A percentile compares a stretch with the other conserved stretches of the same genome.
phyloP scores from a whole-genome alignment of 2,888 invertebrate genomes.

The Chydorus sphaericus region DNA sequence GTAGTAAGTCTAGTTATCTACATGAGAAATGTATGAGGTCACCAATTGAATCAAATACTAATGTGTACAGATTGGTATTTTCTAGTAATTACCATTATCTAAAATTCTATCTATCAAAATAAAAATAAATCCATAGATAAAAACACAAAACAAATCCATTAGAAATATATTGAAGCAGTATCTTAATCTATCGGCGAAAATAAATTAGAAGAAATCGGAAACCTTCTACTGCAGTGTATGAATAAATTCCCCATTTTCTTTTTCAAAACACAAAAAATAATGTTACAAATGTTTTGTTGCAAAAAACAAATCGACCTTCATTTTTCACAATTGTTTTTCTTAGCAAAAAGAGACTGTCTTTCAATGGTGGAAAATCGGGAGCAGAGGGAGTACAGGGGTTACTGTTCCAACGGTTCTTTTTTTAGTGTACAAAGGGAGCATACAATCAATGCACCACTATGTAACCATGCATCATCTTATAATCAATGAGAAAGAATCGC shows the following conservation, averaged over 20 bases:
- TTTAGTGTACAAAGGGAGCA: background rate
- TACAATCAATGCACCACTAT: background rate
- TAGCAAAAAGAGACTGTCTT: slow-evolving; percentile 5
- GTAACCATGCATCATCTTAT: background rate
- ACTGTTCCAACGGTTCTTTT: background rate
- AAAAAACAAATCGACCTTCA: background rate
- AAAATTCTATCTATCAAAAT: too few species aligned
- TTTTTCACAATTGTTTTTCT: too few species aligned
- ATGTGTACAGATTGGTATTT: too few species aligned
- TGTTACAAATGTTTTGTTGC: slow-evolving; percentile 4
- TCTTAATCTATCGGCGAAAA: too few species aligned
- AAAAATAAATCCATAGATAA: too few species aligned
- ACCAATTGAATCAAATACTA: too few species aligned
- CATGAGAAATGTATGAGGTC: too few species aligned
- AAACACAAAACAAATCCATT: too few species aligned
- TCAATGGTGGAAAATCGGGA: background rate
- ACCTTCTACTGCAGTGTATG: slow-evolving; percentile 7
- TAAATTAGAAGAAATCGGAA: too few species aligned
- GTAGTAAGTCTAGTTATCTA: too few species aligned
- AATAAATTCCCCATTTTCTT: slow-evolving; percentile 6
- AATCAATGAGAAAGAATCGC: background rate
- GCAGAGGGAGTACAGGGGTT: background rate
- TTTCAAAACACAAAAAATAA: background rate
- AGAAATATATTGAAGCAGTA: too few species aligned
- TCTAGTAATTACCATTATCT: too few species aligned